Percentiles rank a stretch among this genome's conserved stretches.
Evolutionary conservation across 2,797 vertebrate species (phyloP).

Genomic region (Muscicapa comitata): DNA sequence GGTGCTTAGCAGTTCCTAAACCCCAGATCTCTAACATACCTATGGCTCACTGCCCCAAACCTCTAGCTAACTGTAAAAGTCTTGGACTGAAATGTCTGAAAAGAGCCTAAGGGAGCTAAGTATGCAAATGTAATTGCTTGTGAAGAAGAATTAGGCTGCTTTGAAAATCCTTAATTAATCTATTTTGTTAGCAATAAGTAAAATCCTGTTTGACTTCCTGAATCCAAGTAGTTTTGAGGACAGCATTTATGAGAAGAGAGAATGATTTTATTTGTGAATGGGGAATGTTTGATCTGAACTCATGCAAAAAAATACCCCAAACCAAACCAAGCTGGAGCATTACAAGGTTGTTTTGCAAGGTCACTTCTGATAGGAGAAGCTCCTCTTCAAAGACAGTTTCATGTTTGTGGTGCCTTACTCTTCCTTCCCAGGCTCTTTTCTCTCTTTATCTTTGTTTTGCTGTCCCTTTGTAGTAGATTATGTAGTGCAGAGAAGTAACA

Average conservation of each 20-base stretch:
- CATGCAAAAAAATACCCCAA: background rate
- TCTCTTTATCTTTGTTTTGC: conserved; percentile 33
- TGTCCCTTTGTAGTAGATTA: background rate
- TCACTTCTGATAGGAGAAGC: background rate
- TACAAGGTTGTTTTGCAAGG: background rate
- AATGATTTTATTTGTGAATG: background rate
- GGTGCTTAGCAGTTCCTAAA: background rate
- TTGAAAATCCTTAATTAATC: background rate
- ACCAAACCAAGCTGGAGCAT: background rate
- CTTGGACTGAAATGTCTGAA: background rate
- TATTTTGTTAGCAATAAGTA: conserved; percentile 23
- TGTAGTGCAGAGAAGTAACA: background rate
- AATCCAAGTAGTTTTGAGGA: background rate
- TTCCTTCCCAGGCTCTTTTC: conserved; percentile 8
- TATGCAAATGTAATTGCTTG: background rate
- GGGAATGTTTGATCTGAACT: background rate
- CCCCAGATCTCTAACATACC: background rate
- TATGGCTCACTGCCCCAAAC: background rate
- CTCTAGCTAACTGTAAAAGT: background rate
- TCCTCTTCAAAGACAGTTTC: background rate
- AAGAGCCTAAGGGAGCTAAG: background rate
- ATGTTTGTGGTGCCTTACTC: background rate
- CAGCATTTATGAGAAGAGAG: background rate
- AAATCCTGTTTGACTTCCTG: background rate
- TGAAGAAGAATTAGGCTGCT: conserved; percentile 24